A percentile compares a stretch with the other conserved stretches of the same genome.
Conservation (phyloP, 2,797 vertebrate genomes). For the Numenius phaeopus region DNA sequence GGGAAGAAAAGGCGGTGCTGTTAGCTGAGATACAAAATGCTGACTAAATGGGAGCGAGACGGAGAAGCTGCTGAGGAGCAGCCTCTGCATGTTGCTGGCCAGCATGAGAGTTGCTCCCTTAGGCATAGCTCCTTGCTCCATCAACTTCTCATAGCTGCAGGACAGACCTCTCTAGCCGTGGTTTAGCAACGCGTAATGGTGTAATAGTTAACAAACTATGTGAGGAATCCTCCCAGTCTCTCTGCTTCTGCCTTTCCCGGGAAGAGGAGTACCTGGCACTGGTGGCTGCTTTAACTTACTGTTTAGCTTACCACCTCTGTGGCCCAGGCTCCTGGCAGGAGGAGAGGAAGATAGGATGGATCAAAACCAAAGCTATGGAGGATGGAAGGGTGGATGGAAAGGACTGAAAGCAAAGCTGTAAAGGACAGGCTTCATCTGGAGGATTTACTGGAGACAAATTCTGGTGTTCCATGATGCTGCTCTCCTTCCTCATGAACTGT, state of each 20-base stretch:
- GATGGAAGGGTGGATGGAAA: not conserved
- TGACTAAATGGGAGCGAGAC: not conserved
- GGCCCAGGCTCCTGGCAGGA: not conserved
- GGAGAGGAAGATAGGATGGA: not conserved
- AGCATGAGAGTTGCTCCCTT: not conserved
- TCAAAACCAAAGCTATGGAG: not conserved
- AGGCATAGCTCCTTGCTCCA: not conserved
- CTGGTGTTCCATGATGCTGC: not conserved
- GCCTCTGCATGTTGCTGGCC: not conserved
- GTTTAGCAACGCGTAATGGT: rapidly evolving
- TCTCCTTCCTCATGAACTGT: not conserved
- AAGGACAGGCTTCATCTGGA: not conserved
- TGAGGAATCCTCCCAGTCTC: not conserved
- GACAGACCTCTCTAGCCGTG: not conserved
- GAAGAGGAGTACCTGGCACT: not conserved
- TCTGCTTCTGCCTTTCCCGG: not conserved
- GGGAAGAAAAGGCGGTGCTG: not conserved
- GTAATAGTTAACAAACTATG: not conserved
- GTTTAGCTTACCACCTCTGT: not conserved
- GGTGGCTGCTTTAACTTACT: not conserved
- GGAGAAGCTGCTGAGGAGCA: not conserved
- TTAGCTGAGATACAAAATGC: not conserved
- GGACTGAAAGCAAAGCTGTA: not conserved
- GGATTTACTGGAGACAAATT: not conserved
- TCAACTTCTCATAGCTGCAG: not conserved